A percentile compares a stretch with the other conserved stretches of the same genome.
Conservation (phyloP, 2,888 invertebrate species). For the Diplazon laetatorius region DNA sequence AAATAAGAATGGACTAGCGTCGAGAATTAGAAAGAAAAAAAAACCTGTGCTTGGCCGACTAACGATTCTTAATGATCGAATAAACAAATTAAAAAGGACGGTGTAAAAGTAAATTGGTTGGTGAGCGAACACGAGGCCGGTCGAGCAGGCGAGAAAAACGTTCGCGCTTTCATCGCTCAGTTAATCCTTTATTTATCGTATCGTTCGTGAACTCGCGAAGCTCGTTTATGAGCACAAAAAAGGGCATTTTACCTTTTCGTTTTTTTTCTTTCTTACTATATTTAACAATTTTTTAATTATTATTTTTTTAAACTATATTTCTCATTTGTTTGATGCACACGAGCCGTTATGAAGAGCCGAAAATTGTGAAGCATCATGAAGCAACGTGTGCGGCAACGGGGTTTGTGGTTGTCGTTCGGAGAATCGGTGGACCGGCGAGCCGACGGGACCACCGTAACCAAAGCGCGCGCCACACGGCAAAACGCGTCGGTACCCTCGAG, state of each 20-base stretch:
- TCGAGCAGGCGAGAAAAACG: background rate
- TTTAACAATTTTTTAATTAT: background rate
- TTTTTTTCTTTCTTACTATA: background rate
- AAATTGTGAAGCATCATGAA: conserved; percentile 16
- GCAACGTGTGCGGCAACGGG: background rate
- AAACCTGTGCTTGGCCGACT: background rate
- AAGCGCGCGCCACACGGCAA: background rate
- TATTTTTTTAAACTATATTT: background rate
- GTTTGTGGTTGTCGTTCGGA: background rate
- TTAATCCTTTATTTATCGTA: conserved; percentile 37
- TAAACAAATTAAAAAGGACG: conserved; percentile 41
- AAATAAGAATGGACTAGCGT: background rate
- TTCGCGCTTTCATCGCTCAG: conserved; percentile 29
- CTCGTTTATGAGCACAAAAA: background rate
- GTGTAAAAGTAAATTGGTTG: conserved; percentile 32
- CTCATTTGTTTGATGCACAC: background rate
- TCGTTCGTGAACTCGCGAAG: background rate
- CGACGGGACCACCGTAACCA: background rate
- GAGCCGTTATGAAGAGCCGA: conserved; percentile 10
- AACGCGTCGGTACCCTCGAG: conserved; percentile 7
- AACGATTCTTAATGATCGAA: conserved; percentile 32
- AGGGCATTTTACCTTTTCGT: conserved; percentile 27
- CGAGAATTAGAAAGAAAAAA: conserved; percentile 13
- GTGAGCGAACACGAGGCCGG: conserved; percentile 16
- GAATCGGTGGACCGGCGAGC: conserved; percentile 4